These are phyloP conservation scores for Ecdyonurus torrentis DNA, from an alignment of 2,888 invertebrate genomes.

Conservation along the genomic window DNA sequence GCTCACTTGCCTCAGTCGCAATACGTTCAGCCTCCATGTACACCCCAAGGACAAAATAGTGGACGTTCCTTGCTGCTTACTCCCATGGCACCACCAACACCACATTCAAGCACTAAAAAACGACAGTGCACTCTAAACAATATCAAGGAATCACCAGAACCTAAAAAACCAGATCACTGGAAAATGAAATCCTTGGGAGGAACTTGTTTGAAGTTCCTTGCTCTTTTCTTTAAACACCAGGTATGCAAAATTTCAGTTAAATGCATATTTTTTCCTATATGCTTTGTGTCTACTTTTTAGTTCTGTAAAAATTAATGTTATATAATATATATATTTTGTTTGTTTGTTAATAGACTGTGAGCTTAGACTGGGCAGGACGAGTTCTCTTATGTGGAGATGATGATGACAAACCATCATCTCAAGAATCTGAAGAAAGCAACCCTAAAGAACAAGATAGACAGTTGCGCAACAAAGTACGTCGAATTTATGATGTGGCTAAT, in stretches of 20 bases:
- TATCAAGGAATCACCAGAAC: neutral
- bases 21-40: neutral
- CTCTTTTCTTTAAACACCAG: neutral
- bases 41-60: neutral
- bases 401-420: neutral
- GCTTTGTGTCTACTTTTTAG: too few relatives aligned
- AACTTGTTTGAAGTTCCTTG: neutral
- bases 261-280: too few relatives aligned
- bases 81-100: neutral
- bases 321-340: too few relatives aligned
- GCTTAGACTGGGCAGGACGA: neutral
- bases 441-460: neutral
- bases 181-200: constrained; percentile 2
- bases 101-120: neutral
- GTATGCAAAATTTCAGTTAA: too few relatives aligned
- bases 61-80: neutral
- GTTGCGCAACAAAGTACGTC: neutral
- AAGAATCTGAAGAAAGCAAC: neutral
- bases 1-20: too few relatives aligned
- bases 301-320: too few relatives aligned
- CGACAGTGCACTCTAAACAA: neutral
- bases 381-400: neutral
- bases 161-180: neutral
- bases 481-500: constrained; percentile 1
- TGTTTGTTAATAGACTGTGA: neutral